A percentile compares a stretch with the other conserved stretches of the same genome.
These are phyloP conservation scores for Amazona guildingii DNA, from an alignment of 2,113 vertebrate genomes.

Conservation along the genomic window DNA sequence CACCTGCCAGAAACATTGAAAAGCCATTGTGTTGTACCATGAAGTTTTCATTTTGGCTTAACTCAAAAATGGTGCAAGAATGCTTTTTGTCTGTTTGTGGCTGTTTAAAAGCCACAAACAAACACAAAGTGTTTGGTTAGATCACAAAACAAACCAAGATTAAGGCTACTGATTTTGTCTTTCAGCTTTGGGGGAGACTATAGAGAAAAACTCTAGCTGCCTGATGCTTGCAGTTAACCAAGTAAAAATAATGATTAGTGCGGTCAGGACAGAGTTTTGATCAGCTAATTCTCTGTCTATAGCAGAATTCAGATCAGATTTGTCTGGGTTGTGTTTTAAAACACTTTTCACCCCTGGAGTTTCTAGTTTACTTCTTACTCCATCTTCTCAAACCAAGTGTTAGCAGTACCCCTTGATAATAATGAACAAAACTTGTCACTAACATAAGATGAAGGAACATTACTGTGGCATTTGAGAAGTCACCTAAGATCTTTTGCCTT, in stretches of 20 bases:
- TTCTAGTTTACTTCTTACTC: not conserved
- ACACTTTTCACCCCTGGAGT: not conserved
- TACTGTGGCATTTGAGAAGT: not conserved
- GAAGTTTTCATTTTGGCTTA: not conserved
- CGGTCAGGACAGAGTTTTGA: not conserved
- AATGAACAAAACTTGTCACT: not conserved
- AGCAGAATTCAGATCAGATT: not conserved
- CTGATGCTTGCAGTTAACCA: not conserved
- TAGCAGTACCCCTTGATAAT: not conserved
- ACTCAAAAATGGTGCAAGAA: not conserved
- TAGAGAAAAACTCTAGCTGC: not conserved
- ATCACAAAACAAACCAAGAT: not conserved
- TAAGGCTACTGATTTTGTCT: not conserved
- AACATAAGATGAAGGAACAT: not conserved
- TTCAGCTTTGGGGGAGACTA: not conserved
- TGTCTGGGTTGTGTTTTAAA: not conserved
- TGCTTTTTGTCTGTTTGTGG: not conserved
- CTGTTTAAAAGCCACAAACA: not conserved
- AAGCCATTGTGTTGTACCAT: not conserved
- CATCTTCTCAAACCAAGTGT: not conserved
- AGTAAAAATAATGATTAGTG: not conserved
- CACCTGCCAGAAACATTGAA: not conserved
- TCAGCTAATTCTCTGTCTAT: not conserved
- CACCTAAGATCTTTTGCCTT: not conserved
- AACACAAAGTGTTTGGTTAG: not conserved